Evolutionary conservation across 2,888 invertebrate species (phyloP), one percentile per base, ranked within the genome.

Genomic region (Hydrotaea cyrtoneurina): DNA sequence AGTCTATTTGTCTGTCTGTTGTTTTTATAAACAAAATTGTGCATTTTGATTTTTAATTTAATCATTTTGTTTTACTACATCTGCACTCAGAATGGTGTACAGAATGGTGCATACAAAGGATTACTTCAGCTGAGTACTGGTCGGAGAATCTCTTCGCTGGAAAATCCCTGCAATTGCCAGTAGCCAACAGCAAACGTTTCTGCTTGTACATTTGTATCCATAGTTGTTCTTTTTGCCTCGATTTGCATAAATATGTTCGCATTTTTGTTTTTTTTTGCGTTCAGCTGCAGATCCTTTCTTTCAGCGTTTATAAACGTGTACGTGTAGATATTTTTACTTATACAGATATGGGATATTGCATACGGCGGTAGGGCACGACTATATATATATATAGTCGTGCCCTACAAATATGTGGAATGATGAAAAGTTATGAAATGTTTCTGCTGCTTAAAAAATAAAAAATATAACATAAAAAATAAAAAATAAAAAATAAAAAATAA

Each of bases 171-270:
- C 59, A 23, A 66, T 21, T 11, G 11, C 11, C 10, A 11, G 43
- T 2, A 10, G 19, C 19, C 31, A 62, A 36, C 53, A 43, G 36
- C 17, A 43, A 43, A 66, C 17, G 19, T 66, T 31, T 66, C 13
- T 43, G 43, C 23, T 57, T 2, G 5, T 39, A 17, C 64, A 39
- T 7, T 43, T 43, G 64, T 64, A 36, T 15, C 64, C 64, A 1
- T 64, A 8, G 36, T 19, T 21, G 66, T 78, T 84, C n/a, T n/a
- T n/a, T 57, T 66, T 81, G 81, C 72, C 39, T 73, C 72, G 78
- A 81, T 84, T 84, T 84, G 78, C 84, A 84, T 81, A 84, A 78
- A 81, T 78, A 78, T 84, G 78, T 84, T 81, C 53, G 57, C 76
- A 78, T 77, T 82, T 83, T 76, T 46, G 39, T 39, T 39, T n/a